Base-by-base conservation (phyloP, 1,140 invertebrate genomes). In the Drosophila teissieri region DNA sequence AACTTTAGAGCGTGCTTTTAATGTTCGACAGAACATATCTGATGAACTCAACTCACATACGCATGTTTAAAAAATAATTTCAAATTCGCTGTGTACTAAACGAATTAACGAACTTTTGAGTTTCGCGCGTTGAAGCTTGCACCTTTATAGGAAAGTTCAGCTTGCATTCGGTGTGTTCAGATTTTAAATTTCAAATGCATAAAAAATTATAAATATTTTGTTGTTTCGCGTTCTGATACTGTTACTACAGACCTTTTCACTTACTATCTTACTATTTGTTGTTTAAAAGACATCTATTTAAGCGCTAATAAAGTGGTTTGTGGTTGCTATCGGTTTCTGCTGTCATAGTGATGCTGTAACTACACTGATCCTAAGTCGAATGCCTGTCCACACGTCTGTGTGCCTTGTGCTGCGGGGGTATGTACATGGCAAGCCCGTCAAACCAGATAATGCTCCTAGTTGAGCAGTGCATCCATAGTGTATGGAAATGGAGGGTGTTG, bases 391-490 rank as follows among this genome's bases (percentile, higher is more conserved):
- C 48, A 51, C 48, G 48, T 40, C 14, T 60, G 55, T 75, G 44
- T 75, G 61, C 19, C 37, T 65, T 65, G 19, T 72, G 76, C 31
- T 67, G 31, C 37, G 60, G 64, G 57, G 69, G 76, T 88, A 88
- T 88, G 77, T 88, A 88, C 84, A 89, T 89, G 80, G 85, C 84
- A 89, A 89, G 85, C 84, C 80, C 78, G 55, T 90, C 58, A 70
- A 63, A 69, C 63, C 73, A 84, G 68, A 72, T 62, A 77, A 68
- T 62, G 70, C 74, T 39, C 11, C 93, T 93, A 94, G 92, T 94
- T 94, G 81, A 94, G 94, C 92, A 94, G 93, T 91, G 94, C 94
- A 93, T 94, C 94, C 94, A 94, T 94, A 88, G 94, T 93, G 92
- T 94, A 94, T 92, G 93, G 93, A 93, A 92, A 94, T 92, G 93